Conservation (phyloP, 2,888 invertebrate species). For the Neoascia interrupta region DNA sequence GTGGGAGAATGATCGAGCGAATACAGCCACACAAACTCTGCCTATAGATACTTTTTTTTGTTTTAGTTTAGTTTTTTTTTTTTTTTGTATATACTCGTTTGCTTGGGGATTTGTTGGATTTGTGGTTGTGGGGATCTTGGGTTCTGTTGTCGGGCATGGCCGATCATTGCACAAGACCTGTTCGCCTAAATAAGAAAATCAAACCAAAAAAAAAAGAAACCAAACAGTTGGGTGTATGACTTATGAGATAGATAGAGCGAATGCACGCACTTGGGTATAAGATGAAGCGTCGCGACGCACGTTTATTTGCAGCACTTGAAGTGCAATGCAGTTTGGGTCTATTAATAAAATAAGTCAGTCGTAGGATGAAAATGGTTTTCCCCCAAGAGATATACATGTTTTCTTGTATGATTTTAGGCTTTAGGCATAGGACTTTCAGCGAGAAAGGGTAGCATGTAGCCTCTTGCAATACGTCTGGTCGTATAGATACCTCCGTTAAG, state of each 20-base stretch:
- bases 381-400: too few species aligned
- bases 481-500: too few species aligned
- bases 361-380: too few species aligned
- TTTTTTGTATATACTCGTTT: conserved; percentile 1
- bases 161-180: conserved; percentile 53
- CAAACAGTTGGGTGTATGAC: conserved; percentile 61
- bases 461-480: too few species aligned
- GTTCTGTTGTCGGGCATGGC: conserved; percentile 37
- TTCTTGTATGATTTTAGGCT: too few species aligned
- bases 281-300: conserved; percentile 21
- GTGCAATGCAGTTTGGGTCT: too few species aligned
- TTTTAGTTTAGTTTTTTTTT: background rate
- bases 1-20: too few species aligned
- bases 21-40: conserved; percentile 14
- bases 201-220: conserved; percentile 22
- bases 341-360: too few species aligned
- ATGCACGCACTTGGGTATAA: conserved; percentile 51
- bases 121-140: conserved; percentile 13
- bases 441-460: too few species aligned
- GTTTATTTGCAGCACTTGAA: too few species aligned
- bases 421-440: too few species aligned
- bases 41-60: conserved; percentile 28
- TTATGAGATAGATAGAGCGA: conserved; percentile 48
- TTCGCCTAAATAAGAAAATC: conserved; percentile 63
- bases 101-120: too few species aligned